Conservation (phyloP, 2,113 vertebrate genomes). For the Spermophilus dauricus region DNA sequence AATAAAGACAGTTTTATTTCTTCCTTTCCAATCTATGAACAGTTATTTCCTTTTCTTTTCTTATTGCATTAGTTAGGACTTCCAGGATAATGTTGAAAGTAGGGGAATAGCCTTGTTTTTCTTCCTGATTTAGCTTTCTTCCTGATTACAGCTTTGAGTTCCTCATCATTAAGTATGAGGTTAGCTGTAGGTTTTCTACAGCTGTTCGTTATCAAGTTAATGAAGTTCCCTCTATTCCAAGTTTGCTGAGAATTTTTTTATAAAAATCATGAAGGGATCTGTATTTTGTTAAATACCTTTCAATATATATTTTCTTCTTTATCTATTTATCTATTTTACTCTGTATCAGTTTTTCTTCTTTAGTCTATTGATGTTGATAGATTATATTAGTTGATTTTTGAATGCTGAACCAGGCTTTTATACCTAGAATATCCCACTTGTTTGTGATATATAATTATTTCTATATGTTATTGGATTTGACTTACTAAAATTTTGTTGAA, state of each 20-base stretch:
- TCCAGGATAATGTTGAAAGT: not conserved
- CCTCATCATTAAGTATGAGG: not conserved
- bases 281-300: not conserved
- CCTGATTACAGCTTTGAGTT: not conserved
- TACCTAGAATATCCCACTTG: not conserved
- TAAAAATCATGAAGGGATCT: not conserved
- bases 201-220: not conserved
- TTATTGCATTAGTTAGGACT: too few species aligned
- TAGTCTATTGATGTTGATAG: not conserved
- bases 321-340: too few species aligned
- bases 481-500: too few species aligned
- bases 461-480: too few species aligned
- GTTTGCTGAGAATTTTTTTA: not conserved
- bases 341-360: not conserved
- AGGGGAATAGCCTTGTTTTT: not conserved
- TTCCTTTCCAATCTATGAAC: not conserved
- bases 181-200: not conserved
- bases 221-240: not conserved
- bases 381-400: not conserved
- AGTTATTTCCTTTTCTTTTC: not conserved
- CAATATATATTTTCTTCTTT: too few species aligned
- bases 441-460: not conserved
- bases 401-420: not conserved
- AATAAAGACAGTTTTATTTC: not conserved
- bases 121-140: not conserved